Base-by-base conservation (phyloP, 2,888 invertebrate species). In the Acrocyrtus sp. region DNA sequence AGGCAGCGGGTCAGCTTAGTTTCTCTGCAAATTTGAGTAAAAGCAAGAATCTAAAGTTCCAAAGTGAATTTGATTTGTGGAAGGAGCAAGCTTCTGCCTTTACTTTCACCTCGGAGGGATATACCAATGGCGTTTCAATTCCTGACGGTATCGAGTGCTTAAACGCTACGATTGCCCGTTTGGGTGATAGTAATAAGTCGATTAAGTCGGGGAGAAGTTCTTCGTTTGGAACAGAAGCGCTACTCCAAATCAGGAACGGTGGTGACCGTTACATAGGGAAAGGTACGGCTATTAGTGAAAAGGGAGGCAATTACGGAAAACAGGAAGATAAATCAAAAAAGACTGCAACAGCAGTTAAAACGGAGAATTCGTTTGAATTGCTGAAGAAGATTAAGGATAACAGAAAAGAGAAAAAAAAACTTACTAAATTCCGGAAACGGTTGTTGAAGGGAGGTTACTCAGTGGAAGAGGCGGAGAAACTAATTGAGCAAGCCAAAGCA, bases 11-110 rank as follows among this genome's bases (percentile, higher is more conserved):
- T n/a, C n/a, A n/a, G n/a, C n/a, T n/a, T n/a, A n/a, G n/a, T n/a
- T n/a, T n/a, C n/a, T n/a, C n/a, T n/a, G n/a, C n/a, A n/a, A n/a
- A n/a, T n/a, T n/a, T n/a, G n/a, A n/a, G n/a, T n/a, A 57, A 58
- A 34, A 6, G 41, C 15, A 62, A 70, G 45, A 39, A 47, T 4
- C 50, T 67, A 22, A 70, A 62, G 41, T 70, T 61, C 12, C 56
- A 62, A 19, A 70, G 48, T 45, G 57, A 61, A 57, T 70, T 62
- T 43, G 61, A 62, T 15, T 57, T 70, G 62, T 70, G 69, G 69
- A 26, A 56, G 6, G 62, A 70, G 43, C 69, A 70, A 17, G 57
- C 69, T 19, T 26, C 51, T 12, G 62, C 27, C 43, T 24, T 70
- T 41, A 43, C 41, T n/a, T 70, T 70, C 50, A 43, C 19, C 6